Conservation (phyloP, 2,888 invertebrate genomes). For the Proisotoma minuta region DNA sequence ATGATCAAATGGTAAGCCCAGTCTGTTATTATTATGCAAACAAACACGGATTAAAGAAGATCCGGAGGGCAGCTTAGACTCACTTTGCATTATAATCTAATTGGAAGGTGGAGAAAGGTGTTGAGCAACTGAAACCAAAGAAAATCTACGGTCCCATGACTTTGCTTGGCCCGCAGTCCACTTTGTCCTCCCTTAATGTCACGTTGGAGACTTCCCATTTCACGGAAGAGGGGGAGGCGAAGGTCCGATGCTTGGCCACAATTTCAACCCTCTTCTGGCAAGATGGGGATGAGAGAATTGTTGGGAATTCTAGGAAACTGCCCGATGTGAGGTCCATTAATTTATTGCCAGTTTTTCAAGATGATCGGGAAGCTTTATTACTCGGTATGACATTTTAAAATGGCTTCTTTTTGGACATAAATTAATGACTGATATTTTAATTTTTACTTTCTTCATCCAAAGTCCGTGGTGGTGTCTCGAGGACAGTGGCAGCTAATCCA, state of each 20-base stretch:
- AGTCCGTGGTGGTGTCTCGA: constrained; percentile 2
- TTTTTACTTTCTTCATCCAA: too few species aligned
- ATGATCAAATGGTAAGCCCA: constrained; percentile 42
- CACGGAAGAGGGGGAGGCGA: constrained; percentile 41
- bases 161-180: constrained; percentile 22
- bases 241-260: constrained; percentile 38
- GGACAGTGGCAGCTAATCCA: too few species aligned
- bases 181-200: constrained; percentile 37
- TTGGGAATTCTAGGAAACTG: constrained; percentile 35
- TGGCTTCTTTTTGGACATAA: neutral
- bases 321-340: constrained; percentile 30
- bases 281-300: constrained; percentile 39
- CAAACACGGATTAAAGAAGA: too few species aligned
- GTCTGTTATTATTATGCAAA: too few species aligned
- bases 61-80: neutral
- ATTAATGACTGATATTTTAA: neutral
- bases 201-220: constrained; percentile 39
- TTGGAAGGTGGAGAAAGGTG: constrained; percentile 29
- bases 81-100: too few species aligned
- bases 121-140: constrained; percentile 18
- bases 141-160: constrained; percentile 1
- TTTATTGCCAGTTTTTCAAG: constrained; percentile 28
- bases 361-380: constrained; percentile 36
- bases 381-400: constrained; percentile 23
- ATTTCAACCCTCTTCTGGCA: constrained; percentile 42